Evolutionary conservation across 2,113 vertebrate genomes (phyloP), one percentile per base, ranked within the genome.

Genomic region (Stercorarius parasiticus): DNA sequence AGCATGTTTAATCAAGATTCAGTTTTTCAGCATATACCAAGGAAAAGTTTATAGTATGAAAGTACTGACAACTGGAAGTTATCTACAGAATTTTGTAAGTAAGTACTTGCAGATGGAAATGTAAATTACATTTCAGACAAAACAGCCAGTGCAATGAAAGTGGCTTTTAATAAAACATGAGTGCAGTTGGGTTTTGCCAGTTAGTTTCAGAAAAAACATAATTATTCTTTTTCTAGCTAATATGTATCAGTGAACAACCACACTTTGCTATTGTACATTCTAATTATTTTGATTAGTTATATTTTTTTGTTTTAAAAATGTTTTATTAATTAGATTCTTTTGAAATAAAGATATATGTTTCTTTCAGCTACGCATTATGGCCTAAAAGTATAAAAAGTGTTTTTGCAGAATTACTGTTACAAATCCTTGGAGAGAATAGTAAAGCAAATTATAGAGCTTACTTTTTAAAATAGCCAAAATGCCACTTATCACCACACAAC

Each of bases 81-180:
- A 97, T 97, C 96, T 96, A 88, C 93, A 97, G 93, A 97, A 98
- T 97, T 98, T 98, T 97, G 94, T 96, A 97, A 97, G 94, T 97
- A 97, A 97, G 95, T 98, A 96, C 96, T 98, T 97, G 91, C 96
- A 98, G 98, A 97, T 97, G 90, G 91, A 95, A 92, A 95, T 93
- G 95, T 96, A 97, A 97, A 97, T 98, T 98, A 96, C 96, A 94
- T 97, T 97, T 97, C 93, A 97, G 97, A 98, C 94, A 97, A 96
- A 96, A 86, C 85, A 30, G 90, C 73, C 94, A 96, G 82, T 92
- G 95, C 96, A 97, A 95, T 96, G 97, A 97, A 98, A 98, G 93
- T 97, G 95, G 95, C 81, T 97, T 98, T 98, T 97, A 98, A 98
- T 98, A 98, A 98, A 98, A 97, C 97, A 97, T 96, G 97, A 98